A percentile compares a stretch with the other conserved stretches of the same genome.
These are phyloP conservation scores for Atrina japonica DNA, from an alignment of 2,888 invertebrate genomes.

Conservation along the genomic window DNA sequence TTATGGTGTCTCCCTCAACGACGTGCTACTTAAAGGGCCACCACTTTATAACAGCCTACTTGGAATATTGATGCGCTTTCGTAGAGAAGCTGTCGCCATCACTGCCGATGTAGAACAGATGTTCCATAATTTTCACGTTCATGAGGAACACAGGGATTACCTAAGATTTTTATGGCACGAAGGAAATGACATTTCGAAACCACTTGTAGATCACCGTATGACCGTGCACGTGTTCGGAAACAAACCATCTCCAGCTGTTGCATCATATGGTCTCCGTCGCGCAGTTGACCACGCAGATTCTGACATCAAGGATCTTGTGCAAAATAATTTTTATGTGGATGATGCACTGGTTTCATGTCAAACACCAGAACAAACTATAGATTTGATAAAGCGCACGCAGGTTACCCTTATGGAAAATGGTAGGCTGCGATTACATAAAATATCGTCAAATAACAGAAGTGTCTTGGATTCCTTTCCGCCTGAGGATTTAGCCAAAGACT, in stretches of 20 bases:
- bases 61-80: constrained; percentile 14
- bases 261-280: constrained; percentile 14
- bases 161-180: constrained; percentile 21
- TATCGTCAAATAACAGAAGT: constrained; percentile 23
- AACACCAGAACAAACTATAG: background rate
- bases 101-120: constrained; percentile 27
- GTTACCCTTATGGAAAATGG: background rate
- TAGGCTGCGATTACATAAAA: constrained; percentile 13
- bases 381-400: constrained; percentile 1
- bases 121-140: constrained; percentile 18
- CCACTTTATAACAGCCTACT: constrained; percentile 19
- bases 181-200: constrained; percentile 9
- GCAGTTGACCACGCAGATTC: constrained; percentile 11
- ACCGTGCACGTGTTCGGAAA: constrained; percentile 17
- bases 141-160: constrained; percentile 8
- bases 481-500: constrained; percentile 11
- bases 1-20: constrained; percentile 20
- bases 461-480: constrained; percentile 2
- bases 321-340: constrained; percentile 18
- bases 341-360: constrained; percentile 14
- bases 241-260: constrained; percentile 19
- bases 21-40: constrained; percentile 15
- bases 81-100: constrained; percentile 10
- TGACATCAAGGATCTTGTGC: constrained; percentile 11
- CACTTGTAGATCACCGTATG: constrained; percentile 14